Conservation (phyloP, 2,888 invertebrate genomes). For the Lordiphosa fenestrarum region DNA sequence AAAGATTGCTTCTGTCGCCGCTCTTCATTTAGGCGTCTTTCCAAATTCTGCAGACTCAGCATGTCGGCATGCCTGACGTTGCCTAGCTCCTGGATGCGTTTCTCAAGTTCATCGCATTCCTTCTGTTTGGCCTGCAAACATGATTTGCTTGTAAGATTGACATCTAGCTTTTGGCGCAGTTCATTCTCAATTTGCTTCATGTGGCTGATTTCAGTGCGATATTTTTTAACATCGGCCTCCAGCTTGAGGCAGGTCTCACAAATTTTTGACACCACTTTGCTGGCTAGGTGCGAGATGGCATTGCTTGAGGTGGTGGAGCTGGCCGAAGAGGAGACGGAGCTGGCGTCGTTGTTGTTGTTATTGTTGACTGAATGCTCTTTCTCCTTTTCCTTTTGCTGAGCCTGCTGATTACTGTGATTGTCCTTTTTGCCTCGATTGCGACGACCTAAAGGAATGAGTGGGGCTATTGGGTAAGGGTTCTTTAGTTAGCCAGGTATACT, state of each 20-base stretch:
- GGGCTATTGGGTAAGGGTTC: neutral
- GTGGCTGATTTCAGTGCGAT: slow-evolving; percentile 79
- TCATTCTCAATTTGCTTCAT: slow-evolving; percentile 81
- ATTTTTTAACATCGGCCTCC: slow-evolving; percentile 79
- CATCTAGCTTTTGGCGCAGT: slow-evolving; percentile 81
- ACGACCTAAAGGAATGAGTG: slow-evolving; percentile 62
- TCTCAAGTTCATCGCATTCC: slow-evolving; percentile 93
- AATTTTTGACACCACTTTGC: slow-evolving; percentile 79
- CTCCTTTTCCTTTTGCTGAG: slow-evolving; percentile 53
- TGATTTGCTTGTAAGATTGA: slow-evolving; percentile 85
- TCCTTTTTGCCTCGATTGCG: slow-evolving; percentile 80
- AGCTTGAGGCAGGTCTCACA: slow-evolving; percentile 80
- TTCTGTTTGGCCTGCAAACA: slow-evolving; percentile 87
- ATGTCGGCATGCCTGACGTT: slow-evolving; percentile 89
- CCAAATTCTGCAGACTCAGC: slow-evolving; percentile 87
- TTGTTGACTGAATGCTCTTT: slow-evolving; percentile 47
- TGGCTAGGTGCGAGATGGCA: slow-evolving; percentile 78
- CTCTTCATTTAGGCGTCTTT: slow-evolving; percentile 91
- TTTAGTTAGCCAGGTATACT: neutral
- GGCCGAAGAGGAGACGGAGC: slow-evolving; percentile 64
- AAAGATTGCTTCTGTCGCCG: slow-evolving; percentile 87
- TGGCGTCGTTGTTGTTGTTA: slow-evolving; percentile 61
- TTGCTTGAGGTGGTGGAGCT: slow-evolving; percentile 74
- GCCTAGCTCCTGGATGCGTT: slow-evolving; percentile 88
- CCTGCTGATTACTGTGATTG: slow-evolving; percentile 77